phyloP scores from a whole-genome alignment of 2,888 invertebrate genomes.

The Eurytoma adleriae region DNA sequence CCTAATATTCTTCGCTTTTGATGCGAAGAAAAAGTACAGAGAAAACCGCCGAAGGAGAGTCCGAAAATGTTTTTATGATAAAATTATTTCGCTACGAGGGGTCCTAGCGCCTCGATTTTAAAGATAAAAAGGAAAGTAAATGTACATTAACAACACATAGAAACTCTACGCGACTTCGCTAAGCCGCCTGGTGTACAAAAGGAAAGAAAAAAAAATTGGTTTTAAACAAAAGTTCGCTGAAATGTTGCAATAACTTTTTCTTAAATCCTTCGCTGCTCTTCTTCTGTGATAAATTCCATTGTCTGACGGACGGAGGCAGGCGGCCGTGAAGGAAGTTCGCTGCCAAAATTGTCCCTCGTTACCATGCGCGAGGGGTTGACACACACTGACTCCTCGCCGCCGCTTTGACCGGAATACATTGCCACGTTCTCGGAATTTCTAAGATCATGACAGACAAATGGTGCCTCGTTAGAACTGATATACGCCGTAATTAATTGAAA shows the following conservation, averaged over 20 bases:
- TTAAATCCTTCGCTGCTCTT: conserved; percentile 18
- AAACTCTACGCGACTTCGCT: conserved; percentile 58
- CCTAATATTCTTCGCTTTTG: not conserved
- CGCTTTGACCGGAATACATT: conserved; percentile 46
- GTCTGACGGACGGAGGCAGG: conserved; percentile 54
- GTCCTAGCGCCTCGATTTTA: conserved; percentile 30
- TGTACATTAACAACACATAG: conserved; percentile 65
- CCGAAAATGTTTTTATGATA: conserved; percentile 23
- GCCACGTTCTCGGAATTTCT: conserved; percentile 56
- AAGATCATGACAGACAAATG: not conserved
- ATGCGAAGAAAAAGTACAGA: not conserved
- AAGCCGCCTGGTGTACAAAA: conserved; percentile 42
- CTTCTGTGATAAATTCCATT: conserved; percentile 44
- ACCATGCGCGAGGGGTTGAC: conserved; percentile 1
- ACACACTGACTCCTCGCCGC: conserved; percentile 31
- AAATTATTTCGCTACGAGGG: conserved; percentile 34
- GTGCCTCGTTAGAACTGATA: too few relatives aligned
- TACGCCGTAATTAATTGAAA: too few relatives aligned
- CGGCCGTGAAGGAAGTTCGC: conserved; percentile 37
- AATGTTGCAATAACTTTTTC: conserved; percentile 39
- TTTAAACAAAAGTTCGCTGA: conserved; percentile 21
- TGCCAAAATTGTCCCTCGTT: conserved; percentile 47
- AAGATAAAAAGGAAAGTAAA: conserved; percentile 60
- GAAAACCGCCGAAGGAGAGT: conserved; percentile 4
- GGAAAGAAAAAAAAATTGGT: conserved; percentile 32